phyloP scores from a whole-genome alignment of 2,888 invertebrate genomes.

The Polydrusus tereticollis region DNA sequence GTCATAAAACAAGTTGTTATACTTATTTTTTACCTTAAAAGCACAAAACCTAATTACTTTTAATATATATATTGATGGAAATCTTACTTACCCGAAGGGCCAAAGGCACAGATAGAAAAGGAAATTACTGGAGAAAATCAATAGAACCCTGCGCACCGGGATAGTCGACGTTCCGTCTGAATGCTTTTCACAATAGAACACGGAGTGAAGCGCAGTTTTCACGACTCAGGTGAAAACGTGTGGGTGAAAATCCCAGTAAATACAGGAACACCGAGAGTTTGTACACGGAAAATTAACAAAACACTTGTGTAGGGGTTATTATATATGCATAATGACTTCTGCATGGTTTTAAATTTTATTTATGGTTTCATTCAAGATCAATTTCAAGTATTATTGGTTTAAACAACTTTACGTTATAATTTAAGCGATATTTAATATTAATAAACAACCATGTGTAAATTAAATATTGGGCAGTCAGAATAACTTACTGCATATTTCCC shows the following conservation, averaged over 20 bases:
- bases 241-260: neutral
- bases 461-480: no score
- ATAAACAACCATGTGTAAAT: no score
- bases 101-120: constrained; percentile 31
- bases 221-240: constrained; percentile 1
- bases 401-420: no score
- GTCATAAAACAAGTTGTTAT: neutral
- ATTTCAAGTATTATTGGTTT: no score
- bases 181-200: neutral
- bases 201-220: constrained; percentile 1
- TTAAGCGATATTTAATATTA: no score
- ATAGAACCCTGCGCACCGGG: constrained; percentile 20
- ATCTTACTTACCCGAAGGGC: constrained; percentile 55
- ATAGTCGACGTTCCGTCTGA: neutral
- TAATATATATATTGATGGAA: neutral
- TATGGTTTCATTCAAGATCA: no score
- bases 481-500: no score
- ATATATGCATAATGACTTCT: no score
- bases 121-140: constrained; percentile 15
- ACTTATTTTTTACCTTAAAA: constrained; percentile 23
- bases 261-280: neutral
- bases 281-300: no score
- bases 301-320: no score
- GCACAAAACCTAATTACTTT: neutral
- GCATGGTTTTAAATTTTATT: no score